Conservation (phyloP, 2,888 invertebrate genomes). For the Carterocephalus palaemon region DNA sequence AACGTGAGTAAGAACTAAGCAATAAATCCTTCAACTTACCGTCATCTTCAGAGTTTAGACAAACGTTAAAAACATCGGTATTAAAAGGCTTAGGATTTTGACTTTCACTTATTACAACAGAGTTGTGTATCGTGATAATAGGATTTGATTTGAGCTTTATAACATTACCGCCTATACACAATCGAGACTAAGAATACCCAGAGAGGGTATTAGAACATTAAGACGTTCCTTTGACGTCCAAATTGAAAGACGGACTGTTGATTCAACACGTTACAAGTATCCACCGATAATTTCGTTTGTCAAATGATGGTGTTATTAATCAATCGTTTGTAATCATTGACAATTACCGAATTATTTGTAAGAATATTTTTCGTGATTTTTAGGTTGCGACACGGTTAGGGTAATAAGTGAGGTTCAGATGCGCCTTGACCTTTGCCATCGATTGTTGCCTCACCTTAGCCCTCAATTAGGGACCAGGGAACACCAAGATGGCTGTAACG, state of each 20-base stretch:
- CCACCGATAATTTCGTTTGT: constrained; percentile 15
- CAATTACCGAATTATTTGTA: constrained; percentile 22
- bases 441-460: constrained; percentile 24
- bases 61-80: constrained; percentile 21
- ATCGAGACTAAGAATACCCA: constrained; percentile 17
- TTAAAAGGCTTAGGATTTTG: constrained; percentile 24
- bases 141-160: constrained; percentile 24
- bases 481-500: constrained; percentile 10
- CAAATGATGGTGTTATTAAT: constrained; percentile 20
- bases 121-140: constrained; percentile 22
- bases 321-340: constrained; percentile 22
- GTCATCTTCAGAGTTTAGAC: constrained; percentile 15
- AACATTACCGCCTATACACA: constrained; percentile 16
- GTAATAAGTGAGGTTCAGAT: constrained; percentile 13
- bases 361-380: constrained; percentile 18
- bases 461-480: constrained; percentile 16
- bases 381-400: constrained; percentile 10
- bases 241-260: constrained; percentile 20
- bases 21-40: constrained; percentile 12
- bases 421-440: constrained; percentile 18
- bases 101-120: constrained; percentile 25
- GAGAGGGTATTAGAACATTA: constrained; percentile 20
- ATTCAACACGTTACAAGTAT: constrained; percentile 16
- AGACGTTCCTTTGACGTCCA: constrained; percentile 21
- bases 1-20: too few relatives aligned